A percentile compares a stretch with the other conserved stretches of the same genome.
phyloP scores from a whole-genome alignment of 2,113 vertebrate genomes.

The Petrocephalus microphthalmus region DNA sequence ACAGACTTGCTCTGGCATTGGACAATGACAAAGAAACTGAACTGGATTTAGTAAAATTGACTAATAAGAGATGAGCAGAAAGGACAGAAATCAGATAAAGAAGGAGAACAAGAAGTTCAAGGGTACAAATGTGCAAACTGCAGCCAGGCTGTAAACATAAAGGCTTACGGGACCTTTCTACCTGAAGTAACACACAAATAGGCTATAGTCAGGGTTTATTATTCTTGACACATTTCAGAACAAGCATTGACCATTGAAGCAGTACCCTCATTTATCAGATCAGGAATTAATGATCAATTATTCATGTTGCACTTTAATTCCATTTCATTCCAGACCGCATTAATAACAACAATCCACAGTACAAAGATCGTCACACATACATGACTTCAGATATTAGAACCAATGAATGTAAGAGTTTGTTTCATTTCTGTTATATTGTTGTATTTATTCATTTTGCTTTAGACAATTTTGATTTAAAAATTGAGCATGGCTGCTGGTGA shows the following conservation, averaged over 20 bases:
- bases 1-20: neutral
- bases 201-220: neutral
- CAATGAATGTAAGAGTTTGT: neutral
- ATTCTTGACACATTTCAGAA: neutral
- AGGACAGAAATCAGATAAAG: neutral
- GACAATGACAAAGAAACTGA: neutral
- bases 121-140: neutral
- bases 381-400: neutral
- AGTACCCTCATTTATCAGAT: neutral
- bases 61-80: neutral
- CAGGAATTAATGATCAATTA: neutral
- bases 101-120: neutral
- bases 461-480: no score
- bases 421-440: neutral
- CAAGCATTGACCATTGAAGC: neutral
- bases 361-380: neutral
- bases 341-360: neutral
- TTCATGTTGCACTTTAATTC: neutral
- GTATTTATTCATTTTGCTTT: neutral
- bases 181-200: neutral
- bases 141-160: neutral
- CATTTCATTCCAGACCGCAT: neutral
- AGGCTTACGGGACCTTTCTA: neutral
- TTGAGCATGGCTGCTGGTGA: no score
- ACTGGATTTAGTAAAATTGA: neutral